phyloP scores from a whole-genome alignment of 2,113 vertebrate species.

The Talpa occidentalis region DNA sequence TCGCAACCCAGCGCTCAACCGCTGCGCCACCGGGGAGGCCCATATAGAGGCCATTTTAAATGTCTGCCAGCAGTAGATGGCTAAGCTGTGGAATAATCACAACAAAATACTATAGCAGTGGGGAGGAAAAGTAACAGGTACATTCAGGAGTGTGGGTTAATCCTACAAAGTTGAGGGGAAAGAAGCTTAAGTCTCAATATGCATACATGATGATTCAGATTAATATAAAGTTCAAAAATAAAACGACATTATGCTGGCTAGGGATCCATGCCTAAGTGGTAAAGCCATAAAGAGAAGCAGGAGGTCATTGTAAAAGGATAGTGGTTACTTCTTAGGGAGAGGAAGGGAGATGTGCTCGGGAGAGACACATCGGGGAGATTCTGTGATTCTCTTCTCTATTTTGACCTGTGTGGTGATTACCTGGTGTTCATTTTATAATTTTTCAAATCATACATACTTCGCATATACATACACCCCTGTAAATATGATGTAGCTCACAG shows the following conservation, averaged over 20 bases:
- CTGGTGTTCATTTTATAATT: background rate
- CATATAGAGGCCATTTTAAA: background rate
- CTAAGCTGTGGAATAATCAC: background rate
- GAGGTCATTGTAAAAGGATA: background rate
- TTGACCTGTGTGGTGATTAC: background rate
- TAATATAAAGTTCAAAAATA: background rate
- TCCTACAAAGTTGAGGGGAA: background rate
- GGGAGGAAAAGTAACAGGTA: too few species aligned
- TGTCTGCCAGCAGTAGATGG: background rate
- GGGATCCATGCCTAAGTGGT: rapidly evolving
- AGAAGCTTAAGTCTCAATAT: background rate
- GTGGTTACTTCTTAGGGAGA: background rate
- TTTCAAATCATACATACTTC: background rate
- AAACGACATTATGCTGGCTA: background rate
- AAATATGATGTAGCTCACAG: background rate
- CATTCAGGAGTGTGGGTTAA: background rate
- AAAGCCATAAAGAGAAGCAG: background rate
- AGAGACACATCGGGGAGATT: background rate
- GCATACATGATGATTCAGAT: background rate
- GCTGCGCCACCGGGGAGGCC: too few species aligned
- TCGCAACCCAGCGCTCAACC: too few species aligned
- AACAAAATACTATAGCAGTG: background rate
- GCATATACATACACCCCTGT: background rate
- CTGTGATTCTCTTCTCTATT: background rate
- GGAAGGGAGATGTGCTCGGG: background rate